Base-by-base conservation (phyloP, 2,113 vertebrate genomes). In the Diglossa brunneiventris region DNA sequence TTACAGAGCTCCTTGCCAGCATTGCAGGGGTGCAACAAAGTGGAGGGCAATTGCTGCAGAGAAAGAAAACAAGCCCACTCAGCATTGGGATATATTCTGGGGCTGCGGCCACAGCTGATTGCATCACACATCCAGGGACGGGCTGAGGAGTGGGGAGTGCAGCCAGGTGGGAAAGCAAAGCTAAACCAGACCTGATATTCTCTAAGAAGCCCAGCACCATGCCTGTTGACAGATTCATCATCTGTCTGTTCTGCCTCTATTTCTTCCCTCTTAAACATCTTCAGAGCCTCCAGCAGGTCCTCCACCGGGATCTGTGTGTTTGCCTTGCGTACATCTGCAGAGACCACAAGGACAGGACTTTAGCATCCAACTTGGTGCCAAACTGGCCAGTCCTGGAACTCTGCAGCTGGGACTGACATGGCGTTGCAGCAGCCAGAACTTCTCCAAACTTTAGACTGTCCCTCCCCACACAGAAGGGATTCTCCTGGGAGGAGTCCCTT, bases 121-220 rank as follows among this genome's bases (percentile, higher is more conserved):
- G 21, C 55, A 37, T 50, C 33, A 14, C 20, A 44, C 4, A 33
- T 2, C 26, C 49, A 26, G 22, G 17, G 53, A 31, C 55, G 3
- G 4, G 8, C 2, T 56, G 19, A 89, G 58, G 30, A 10, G 7
- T 39, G 16, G 42, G 10, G 19, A 42, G 23, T 30, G 26, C 49
- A 70, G 44, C 14, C 5, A 9, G 39, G 26, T 15, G 7, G 22
- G 15, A 87, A 85, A 77, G 19, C 11, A 83, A n/a, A 82, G 26
- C 22, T 67, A 68, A 58, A 67, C 21, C 59, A 91, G 17, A 97
- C 96, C 96, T 96, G 74, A 37, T 96, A 97, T 66, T 97, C 96
- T 37, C 53, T 24, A 46, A 96, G 70, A 42, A 80, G 81, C 22
- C 94, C 91, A 4, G 50, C 53, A 1, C 9, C 37, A 4, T 56